Percentiles rank a stretch among this genome's conserved stretches.
Evolutionary conservation across 37 sponge, comb jelly and placozoan species (phyloP).

Genomic region (Mnemiopsis leidyi): DNA sequence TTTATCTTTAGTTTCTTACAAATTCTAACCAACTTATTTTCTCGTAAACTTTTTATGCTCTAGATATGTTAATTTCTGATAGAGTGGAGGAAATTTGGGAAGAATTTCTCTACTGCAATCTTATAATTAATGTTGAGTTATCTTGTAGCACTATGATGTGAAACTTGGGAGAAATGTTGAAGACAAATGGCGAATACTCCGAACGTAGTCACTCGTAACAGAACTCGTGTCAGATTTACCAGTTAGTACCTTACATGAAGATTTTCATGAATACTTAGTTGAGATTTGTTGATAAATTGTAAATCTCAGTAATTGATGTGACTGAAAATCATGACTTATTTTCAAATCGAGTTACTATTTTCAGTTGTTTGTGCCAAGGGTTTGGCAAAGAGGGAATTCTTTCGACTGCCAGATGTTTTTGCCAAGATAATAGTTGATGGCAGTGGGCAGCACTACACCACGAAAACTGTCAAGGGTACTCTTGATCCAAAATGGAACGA

Average conservation of each 20-base stretch:
- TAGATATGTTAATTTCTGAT: too few relatives aligned
- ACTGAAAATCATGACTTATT: background rate
- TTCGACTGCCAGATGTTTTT: conserved; percentile 94
- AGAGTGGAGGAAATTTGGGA: too few relatives aligned
- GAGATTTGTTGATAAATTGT: too few relatives aligned
- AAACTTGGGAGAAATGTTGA: conserved; percentile 14
- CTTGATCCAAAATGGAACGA: conserved; percentile 97
- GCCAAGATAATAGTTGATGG: conserved; percentile 91
- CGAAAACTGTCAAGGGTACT: conserved; percentile 76
- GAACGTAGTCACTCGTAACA: conserved; percentile 54
- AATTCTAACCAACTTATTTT: too few relatives aligned
- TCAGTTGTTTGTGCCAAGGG: conserved; percentile 90
- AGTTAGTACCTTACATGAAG: too few relatives aligned
- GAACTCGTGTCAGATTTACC: conserved; percentile 33
- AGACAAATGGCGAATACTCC: conserved; percentile 53
- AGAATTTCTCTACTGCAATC: too few relatives aligned
- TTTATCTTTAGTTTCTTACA: too few relatives aligned
- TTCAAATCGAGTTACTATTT: too few relatives aligned
- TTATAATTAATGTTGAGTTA: too few relatives aligned
- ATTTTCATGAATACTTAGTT: too few relatives aligned
- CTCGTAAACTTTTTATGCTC: too few relatives aligned
- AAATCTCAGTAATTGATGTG: too few relatives aligned
- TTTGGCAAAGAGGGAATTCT: conserved; percentile 84
- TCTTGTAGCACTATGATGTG: background rate
- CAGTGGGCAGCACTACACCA: conserved; percentile 89